phyloP scores from a whole-genome alignment of 1,140 invertebrate species.

The Drosophila nannoptera region DNA sequence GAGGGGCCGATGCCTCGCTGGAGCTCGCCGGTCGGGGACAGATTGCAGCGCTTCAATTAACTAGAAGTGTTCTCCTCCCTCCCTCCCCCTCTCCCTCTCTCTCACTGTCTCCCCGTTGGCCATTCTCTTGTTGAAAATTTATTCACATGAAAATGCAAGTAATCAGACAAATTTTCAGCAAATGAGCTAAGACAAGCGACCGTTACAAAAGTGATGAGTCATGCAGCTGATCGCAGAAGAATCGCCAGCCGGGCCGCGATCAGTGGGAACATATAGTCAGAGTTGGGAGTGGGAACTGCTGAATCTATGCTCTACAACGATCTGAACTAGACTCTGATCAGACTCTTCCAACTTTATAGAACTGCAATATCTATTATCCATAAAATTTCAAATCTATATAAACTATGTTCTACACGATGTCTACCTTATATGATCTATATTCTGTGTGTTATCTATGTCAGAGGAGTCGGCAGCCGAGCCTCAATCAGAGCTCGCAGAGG shows the following conservation, averaged over 20 bases:
- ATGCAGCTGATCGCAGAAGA: constrained; percentile 8
- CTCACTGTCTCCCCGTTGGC: background rate
- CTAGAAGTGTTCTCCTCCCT: background rate
- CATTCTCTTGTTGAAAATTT: constrained; percentile 19
- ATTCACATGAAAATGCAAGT: constrained; percentile 66
- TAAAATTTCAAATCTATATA: too few species aligned
- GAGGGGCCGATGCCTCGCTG: too few species aligned
- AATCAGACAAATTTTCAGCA: constrained; percentile 56
- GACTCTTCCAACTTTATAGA: too few species aligned
- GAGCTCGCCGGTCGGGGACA: background rate
- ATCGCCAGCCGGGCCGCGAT: background rate
- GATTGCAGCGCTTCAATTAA: background rate
- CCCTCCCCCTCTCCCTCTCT: too few species aligned
- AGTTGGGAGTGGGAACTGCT: background rate
- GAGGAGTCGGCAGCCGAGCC: background rate
- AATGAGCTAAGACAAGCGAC: constrained; percentile 8
- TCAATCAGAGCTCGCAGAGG: background rate
- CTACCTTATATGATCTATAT: too few species aligned
- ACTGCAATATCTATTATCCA: too few species aligned
- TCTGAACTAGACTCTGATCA: too few species aligned
- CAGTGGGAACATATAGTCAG: background rate
- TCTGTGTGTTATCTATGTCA: too few species aligned
- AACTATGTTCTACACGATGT: too few species aligned
- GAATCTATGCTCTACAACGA: too few species aligned
- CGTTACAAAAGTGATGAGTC: background rate